phyloP scores from a whole-genome alignment of 2,888 invertebrate species.

The Idaea dimidiata region DNA sequence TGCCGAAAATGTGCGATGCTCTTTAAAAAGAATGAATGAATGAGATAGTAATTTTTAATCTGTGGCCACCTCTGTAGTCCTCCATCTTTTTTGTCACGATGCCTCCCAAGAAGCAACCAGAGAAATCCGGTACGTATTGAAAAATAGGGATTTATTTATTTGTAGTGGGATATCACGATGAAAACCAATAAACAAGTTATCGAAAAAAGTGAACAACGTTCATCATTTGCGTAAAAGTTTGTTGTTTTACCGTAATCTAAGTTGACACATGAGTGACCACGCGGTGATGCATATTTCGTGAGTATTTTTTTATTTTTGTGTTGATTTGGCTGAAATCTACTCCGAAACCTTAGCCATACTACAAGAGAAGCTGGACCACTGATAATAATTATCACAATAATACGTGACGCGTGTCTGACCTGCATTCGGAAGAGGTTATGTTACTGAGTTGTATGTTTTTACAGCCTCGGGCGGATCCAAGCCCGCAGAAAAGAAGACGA shows the following conservation, averaged over 20 bases:
- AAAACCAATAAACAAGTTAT: not conserved
- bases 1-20: not conserved
- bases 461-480: constrained; percentile 65
- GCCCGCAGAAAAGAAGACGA: constrained; percentile 70
- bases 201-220: not conserved
- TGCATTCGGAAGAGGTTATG: constrained; percentile 39
- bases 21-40: constrained; percentile 4
- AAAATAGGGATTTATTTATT: constrained; percentile 29
- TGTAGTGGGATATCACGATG: not conserved
- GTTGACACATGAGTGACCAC: not conserved
- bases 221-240: not conserved
- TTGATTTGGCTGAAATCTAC: not conserved
- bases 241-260: constrained; percentile 6
- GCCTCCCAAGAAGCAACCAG: constrained; percentile 93
- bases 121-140: constrained; percentile 88
- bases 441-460: constrained; percentile 18
- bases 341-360: not conserved
- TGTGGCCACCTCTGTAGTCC: constrained; percentile 39
- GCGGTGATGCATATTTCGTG: not conserved
- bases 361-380: not conserved
- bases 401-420: not conserved
- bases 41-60: constrained; percentile 8
- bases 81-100: constrained; percentile 83
- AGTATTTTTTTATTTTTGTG: not conserved
- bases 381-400: not conserved